Percentiles rank a stretch among this genome's conserved stretches.
These are phyloP conservation scores for Apogon hyalosoma DNA, from an alignment of 2,797 vertebrate genomes.

Conservation along the genomic window DNA sequence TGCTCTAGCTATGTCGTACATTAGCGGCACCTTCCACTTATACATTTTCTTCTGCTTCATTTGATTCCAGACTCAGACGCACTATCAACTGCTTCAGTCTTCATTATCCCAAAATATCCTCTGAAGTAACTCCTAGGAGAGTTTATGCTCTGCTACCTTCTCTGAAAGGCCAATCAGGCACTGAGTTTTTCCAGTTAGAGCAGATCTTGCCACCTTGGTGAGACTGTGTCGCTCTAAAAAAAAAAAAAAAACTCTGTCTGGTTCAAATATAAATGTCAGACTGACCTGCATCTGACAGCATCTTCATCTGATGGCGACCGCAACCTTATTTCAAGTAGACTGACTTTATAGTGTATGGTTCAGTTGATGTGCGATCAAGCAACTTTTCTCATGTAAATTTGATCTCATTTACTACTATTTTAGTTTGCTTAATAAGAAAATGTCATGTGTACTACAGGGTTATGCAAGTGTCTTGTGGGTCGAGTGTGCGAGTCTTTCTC, in stretches of 20 bases:
- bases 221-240: conserved; percentile 24
- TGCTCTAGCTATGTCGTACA: conserved; percentile 8
- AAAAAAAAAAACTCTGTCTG: conserved; percentile 17
- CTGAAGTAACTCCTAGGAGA: conserved; percentile 29
- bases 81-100: conserved; percentile 19
- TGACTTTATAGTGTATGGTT: neutral
- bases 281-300: neutral
- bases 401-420: conserved; percentile 14
- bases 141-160: conserved; percentile 10
- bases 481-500: conserved; percentile 7
- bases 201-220: conserved; percentile 7
- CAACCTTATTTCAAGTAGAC: neutral
- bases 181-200: neutral
- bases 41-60: conserved; percentile 34
- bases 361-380: conserved; percentile 1
- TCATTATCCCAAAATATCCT: conserved; percentile 36
- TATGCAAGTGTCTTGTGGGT: conserved; percentile 11
- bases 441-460: neutral
- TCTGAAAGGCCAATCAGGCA: conserved; percentile 27
- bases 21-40: conserved; percentile 17
- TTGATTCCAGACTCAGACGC: conserved; percentile 18
- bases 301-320: neutral
- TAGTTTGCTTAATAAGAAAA: neutral
- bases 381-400: conserved; percentile 8
- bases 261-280: conserved; percentile 1